Evolutionary conservation across 2,797 vertebrate species (phyloP), one percentile per base, ranked within the genome.

Genomic region (Catamblyrhynchus diadema): DNA sequence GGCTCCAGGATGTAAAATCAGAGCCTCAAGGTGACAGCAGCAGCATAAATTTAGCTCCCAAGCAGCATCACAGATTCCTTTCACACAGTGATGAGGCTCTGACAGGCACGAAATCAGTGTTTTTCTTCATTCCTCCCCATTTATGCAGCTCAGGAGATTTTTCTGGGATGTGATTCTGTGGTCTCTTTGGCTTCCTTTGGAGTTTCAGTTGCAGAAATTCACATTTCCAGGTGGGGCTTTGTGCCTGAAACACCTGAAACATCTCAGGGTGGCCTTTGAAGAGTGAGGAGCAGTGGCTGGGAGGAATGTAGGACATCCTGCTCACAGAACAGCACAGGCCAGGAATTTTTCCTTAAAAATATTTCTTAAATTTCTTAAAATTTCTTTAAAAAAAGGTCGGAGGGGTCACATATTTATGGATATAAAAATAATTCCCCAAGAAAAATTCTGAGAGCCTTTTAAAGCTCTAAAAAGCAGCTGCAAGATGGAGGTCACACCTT

Each of bases 91-190:
- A 33, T 41, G 72, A 71, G 66, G 81, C 62, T 93, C 81, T 93
- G 82, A 93, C 94, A 96, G 87, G 89, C 93, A 44, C 2, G 10
- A 87, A 82, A n/a, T 80, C 91, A 22, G 32, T 91, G 69, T 18
- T 91, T 72, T 73, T 35, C 57, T 77, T 56, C 82, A 6, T 65
- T 87, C 69, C 81, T 65, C 86, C 57, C 87, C 74, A 14, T 81
- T 84, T 86, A 8, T 70, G 21, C 37, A 48, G 23, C 72, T 78
- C 32, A 6, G 79, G 82, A 35, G 89, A 67, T 94, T 93, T 91
- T 94, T 84, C 61, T 88, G 70, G 62, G 47, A 15, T 61, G 8
- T 71, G 56, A 25, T 87, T 19, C 47, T 51, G 51, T 16, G 56
- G 4, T 72, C 66, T 12, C 51, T 66, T 80, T 37, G 12, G n/a